These are phyloP conservation scores for Sinonovacula constricta DNA, from an alignment of 1,140 invertebrate genomes.

Conservation along the genomic window DNA sequence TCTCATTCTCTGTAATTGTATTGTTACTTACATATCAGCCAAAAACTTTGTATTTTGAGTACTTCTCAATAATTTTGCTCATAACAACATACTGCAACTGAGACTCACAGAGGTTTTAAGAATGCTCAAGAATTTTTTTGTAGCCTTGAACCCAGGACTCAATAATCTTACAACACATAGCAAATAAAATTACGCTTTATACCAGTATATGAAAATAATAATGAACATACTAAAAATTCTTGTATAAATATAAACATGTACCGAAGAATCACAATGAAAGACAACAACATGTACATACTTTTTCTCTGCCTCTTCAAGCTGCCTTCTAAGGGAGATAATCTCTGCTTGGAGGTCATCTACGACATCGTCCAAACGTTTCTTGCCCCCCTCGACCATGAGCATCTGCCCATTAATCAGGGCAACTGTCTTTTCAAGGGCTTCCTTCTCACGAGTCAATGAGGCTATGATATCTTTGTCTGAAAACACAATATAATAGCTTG, in stretches of 20 bases:
- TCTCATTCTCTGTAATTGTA: too few relatives aligned
- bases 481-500: neutral
- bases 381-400: constrained; percentile 69
- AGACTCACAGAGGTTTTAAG: too few relatives aligned
- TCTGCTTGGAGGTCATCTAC: constrained; percentile 62
- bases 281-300: constrained; percentile 52
- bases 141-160: too few relatives aligned
- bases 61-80: too few relatives aligned
- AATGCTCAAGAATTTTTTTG: too few relatives aligned
- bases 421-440: constrained; percentile 70
- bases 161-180: neutral
- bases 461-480: constrained; percentile 54
- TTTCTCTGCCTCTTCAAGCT: constrained; percentile 63
- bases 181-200: constrained; percentile 2
- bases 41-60: too few relatives aligned
- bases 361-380: constrained; percentile 67
- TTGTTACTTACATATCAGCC: too few relatives aligned
- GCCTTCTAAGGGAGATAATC: constrained; percentile 59
- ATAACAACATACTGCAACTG: too few relatives aligned
- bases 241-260: neutral
- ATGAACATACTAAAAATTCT: neutral
- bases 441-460: constrained; percentile 62
- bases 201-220: neutral
- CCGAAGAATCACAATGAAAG: neutral
- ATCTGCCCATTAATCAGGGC: constrained; percentile 69